Base-by-base conservation (phyloP, 1,140 invertebrate species). In the Drosophila lini region DNA sequence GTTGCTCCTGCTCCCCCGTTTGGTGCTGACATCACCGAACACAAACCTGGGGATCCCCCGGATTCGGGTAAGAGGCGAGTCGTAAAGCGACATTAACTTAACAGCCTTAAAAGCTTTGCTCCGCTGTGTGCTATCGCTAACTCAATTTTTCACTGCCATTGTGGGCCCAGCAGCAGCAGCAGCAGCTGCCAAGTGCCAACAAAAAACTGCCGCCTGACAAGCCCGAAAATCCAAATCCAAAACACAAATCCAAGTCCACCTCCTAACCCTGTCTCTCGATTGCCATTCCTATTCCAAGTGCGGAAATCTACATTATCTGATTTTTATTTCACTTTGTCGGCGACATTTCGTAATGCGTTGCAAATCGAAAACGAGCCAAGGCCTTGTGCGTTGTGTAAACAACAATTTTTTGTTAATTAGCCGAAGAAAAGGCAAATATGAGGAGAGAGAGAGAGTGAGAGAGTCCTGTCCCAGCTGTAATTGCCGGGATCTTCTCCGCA, bases 351-450 rank as follows among this genome's bases (percentile, higher is more conserved):
- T 85, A 88, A 88, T 85, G 83, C 82, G 83, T 85, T 55, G 82
- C 79, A 82, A 85, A 85, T 85, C 79, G 83, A 82, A 88, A 85
- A 61, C 42, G 64, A 69, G 32, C 10, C 31, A 10, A 22, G 47
- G n/a, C 47, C 8, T 44, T 28, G 25, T 19, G 56, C 69, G 59
- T 86, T 81, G 78, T 53, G 83, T 79, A 88, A 88, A 76, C 82
- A 78, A 47, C 65, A 85, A 88, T 79, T 76, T 80, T 79, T 85
- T 82, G 82, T 81, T 85, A 85, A 85, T 85, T 85, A 85, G 82
- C 77, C 25, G 15, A 48, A 58, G 65, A 61, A 64, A 69, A 74
- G 47, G 48, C 52, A 58, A 55, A 61, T 65, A 70, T 75, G 62
- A 55, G 36, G 8, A 16, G 44, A 16, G 50, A 16, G 50, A 0